These are phyloP conservation scores for Eupsilia transversa DNA, from an alignment of 2,888 invertebrate species.

Conservation along the genomic window DNA sequence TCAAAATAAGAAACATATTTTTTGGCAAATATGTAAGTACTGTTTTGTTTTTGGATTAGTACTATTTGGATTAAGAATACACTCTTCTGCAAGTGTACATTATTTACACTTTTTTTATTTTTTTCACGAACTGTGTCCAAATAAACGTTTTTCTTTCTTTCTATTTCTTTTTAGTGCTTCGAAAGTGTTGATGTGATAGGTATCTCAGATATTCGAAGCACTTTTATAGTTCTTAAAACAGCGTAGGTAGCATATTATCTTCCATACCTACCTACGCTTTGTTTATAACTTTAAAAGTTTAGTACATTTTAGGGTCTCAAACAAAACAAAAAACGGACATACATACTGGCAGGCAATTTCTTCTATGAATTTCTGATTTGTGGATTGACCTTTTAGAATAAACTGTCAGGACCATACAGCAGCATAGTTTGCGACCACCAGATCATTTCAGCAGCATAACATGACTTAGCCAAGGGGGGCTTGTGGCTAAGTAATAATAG, in stretches of 20 bases:
- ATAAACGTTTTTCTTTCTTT: too few relatives aligned
- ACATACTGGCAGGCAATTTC: neutral
- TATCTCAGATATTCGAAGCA: too few relatives aligned
- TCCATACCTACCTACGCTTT: neutral
- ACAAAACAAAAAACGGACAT: neutral
- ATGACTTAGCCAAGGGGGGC: conserved; percentile 11
- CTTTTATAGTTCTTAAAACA: too few relatives aligned
- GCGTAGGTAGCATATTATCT: too few relatives aligned
- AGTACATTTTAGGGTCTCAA: neutral
- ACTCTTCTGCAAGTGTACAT: neutral
- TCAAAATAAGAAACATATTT: conserved; percentile 7
- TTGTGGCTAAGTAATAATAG: too few relatives aligned
- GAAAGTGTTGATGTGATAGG: neutral
- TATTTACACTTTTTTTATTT: too few relatives aligned
- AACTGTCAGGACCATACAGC: neutral
- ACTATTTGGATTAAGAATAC: neutral
- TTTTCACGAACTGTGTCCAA: too few relatives aligned
- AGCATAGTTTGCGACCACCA: neutral
- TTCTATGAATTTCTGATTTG: neutral
- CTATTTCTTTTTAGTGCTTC: too few relatives aligned
- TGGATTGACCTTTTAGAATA: neutral
- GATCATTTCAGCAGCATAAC: neutral
- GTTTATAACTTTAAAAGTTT: neutral
- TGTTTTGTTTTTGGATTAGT: conserved; percentile 1
- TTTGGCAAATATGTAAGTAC: neutral